Conservation (phyloP, 2,888 invertebrate genomes). For the Epistrophe eligans region DNA sequence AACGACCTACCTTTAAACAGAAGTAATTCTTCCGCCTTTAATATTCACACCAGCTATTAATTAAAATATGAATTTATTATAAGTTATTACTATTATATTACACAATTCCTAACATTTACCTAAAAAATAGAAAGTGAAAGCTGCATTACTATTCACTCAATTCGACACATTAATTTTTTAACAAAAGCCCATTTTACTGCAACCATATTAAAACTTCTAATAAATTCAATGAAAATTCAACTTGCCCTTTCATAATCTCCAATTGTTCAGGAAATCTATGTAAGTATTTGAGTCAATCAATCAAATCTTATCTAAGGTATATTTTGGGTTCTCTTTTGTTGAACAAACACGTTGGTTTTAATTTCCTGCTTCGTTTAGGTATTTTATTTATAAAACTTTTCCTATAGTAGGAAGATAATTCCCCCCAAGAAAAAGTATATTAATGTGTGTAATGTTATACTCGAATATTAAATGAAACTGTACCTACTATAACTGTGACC, state of each 20-base stretch:
- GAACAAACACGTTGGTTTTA: background rate
- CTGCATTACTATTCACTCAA: background rate
- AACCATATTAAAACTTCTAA: background rate
- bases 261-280: background rate
- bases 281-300: background rate
- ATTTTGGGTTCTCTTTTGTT: background rate
- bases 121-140: background rate
- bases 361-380: background rate
- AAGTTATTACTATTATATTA: no score
- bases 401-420: background rate
- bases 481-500: background rate
- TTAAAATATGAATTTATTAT: no score
- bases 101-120: no score
- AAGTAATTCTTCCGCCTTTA: no score
- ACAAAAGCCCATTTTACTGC: slow-evolving; percentile 1
- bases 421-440: background rate
- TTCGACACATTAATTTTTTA: background rate
- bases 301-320: background rate
- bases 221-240: background rate
- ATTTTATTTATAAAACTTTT: background rate
- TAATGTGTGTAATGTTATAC: background rate
- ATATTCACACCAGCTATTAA: no score
- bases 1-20: no score
- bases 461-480: background rate
- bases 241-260: slow-evolving; percentile 7